Percentiles rank a stretch among this genome's conserved stretches.
Evolutionary conservation across 2,797 vertebrate genomes (phyloP).

Genomic region (Chiloscyllium punctatum): DNA sequence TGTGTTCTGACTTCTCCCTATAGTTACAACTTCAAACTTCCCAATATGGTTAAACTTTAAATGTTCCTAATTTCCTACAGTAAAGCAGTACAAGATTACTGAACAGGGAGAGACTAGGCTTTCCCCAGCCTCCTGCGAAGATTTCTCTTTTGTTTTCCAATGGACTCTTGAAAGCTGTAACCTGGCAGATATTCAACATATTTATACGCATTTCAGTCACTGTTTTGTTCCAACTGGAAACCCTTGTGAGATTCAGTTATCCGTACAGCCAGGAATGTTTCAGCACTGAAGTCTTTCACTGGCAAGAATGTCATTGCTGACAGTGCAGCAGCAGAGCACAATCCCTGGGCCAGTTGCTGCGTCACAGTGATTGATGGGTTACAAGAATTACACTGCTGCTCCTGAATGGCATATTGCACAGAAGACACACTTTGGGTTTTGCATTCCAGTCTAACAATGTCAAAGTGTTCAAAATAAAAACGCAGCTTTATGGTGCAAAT

Average conservation of each 20-base stretch:
- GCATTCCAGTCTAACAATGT: neutral
- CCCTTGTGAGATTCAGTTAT: neutral
- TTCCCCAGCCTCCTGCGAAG: neutral
- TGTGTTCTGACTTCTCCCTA: neutral
- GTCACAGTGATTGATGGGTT: conserved; percentile 15
- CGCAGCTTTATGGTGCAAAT: neutral
- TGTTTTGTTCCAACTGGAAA: conserved; percentile 13
- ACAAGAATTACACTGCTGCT: conserved; percentile 14
- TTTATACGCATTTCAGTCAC: neutral
- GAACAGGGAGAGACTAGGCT: neutral
- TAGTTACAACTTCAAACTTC: neutral
- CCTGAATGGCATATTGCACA: neutral
- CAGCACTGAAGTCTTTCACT: neutral
- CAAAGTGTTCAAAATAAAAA: neutral
- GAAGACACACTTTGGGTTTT: neutral
- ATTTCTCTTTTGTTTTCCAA: neutral
- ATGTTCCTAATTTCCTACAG: neutral
- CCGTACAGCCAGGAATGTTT: neutral
- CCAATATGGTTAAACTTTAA: neutral
- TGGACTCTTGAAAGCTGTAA: neutral
- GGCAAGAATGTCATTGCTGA: neutral
- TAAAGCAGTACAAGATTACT: neutral
- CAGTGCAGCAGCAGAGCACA: neutral
- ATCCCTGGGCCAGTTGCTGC: neutral
- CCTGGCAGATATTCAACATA: neutral